Conservation (phyloP, 1,140 invertebrate genomes). For the Drosophila azteca region DNA sequence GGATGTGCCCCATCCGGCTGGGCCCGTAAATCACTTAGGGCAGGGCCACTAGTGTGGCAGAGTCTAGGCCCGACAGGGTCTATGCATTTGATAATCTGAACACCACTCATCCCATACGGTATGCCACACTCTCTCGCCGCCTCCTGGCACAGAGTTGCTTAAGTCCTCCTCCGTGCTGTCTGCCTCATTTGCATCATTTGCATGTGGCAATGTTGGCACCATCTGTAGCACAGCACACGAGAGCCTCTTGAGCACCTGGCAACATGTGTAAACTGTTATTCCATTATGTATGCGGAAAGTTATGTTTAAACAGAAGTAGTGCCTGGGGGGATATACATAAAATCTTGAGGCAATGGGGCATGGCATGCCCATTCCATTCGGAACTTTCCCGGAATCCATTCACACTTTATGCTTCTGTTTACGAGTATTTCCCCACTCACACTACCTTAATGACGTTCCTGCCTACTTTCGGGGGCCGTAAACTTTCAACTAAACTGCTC, state of each 20-base stretch:
- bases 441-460: constrained; percentile 20
- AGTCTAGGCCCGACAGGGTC: not conserved
- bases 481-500: constrained; percentile 27
- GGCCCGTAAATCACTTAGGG: constrained; percentile 38
- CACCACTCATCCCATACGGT: not conserved
- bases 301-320: too few species aligned
- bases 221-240: too few species aligned
- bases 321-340: too few species aligned
- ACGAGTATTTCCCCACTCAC: constrained; percentile 10
- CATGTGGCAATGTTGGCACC: not conserved
- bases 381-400: not conserved
- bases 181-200: constrained; percentile 10
- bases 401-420: not conserved
- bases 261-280: constrained; percentile 1
- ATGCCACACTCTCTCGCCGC: too few species aligned
- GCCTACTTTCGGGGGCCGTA: constrained; percentile 15
- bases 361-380: too few species aligned
- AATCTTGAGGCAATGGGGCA: too few species aligned
- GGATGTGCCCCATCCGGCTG: constrained; percentile 21
- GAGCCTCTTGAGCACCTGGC: too few species aligned
- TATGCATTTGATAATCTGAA: constrained; percentile 10
- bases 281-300: too few species aligned
- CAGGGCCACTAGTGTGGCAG: constrained; percentile 6
- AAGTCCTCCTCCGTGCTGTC: too few species aligned
- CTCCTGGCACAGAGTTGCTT: too few species aligned